Base-by-base conservation (phyloP, 1,140 invertebrate species). In the Zaprionus ornatus region DNA sequence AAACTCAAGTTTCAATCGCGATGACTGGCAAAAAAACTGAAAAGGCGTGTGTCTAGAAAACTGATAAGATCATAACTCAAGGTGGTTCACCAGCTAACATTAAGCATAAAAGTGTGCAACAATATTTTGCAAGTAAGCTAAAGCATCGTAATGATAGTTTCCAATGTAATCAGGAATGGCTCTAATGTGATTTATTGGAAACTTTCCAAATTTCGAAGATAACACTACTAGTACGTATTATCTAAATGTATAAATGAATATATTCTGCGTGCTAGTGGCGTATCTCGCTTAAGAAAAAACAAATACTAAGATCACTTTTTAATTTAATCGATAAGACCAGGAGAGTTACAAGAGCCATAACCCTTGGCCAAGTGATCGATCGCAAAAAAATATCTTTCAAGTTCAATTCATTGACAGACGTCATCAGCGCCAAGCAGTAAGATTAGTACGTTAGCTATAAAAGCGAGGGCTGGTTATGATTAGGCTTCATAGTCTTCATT, bases 401-500 rank as follows among this genome's bases (percentile, higher is more conserved):
- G 48, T 15, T 27, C 15, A 27, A 52, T 13, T 48, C 17, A 32
- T 13, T 52, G 9, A 13, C 7, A 23, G 64, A 66, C 64, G 64
- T 66, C 64, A 66, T 32, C n/a, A n/a, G 21, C 19, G 0, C 0
- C 6, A 32, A 7, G n/a, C n/a, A 15, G 1, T 50, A 42, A 50
- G 60, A 62, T 62, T 65, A 52, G 48, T 10, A 15, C 13, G 7
- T 9, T 7, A 19, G 4, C 17, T 84, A 87, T 87, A 87, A 67
- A 87, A 87, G 64, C 29, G 7, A 0, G 1, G 0, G 9, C 45
- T 25, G n/a, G 23, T 15, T 10, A 21, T 12, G 52, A 21, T 13
- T 12, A 13, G 17, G 29, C 6, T 35, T 32, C 45, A 87, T 80
- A 87, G 77, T 77, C 57, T 78, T 80, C 50, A 50, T 40, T 52